Evolutionary conservation across 2,113 vertebrate genomes (phyloP).

Genomic region (Potamarius usumacintae): DNA sequence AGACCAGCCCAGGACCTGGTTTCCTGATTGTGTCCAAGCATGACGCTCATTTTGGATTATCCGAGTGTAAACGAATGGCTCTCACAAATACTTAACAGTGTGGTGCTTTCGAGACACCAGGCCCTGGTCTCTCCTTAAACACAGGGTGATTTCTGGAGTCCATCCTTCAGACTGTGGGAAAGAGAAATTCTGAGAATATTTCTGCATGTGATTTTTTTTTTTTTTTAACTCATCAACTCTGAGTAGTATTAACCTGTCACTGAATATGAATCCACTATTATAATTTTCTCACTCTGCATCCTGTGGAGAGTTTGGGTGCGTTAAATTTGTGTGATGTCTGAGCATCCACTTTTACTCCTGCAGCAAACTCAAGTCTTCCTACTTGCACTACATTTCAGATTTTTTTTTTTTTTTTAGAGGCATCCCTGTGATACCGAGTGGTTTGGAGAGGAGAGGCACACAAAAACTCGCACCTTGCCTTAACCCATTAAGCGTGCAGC

Average conservation of each 20-base stretch:
- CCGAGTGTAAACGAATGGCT: background rate
- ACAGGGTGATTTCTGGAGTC: conserved; percentile 21
- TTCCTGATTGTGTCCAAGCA: conserved; percentile 16
- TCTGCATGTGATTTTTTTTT: conserved; percentile 11
- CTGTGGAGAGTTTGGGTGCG: conserved; percentile 23
- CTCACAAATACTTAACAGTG: background rate
- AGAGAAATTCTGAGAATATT: background rate
- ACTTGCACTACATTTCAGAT: conserved; percentile 50
- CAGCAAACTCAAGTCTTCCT: conserved; percentile 68
- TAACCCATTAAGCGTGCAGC: conserved; percentile 46
- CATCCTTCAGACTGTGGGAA: background rate
- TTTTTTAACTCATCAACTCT: background rate
- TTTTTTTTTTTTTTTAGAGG: background rate
- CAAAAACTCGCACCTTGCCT: conserved; percentile 51
- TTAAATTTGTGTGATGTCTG: conserved; percentile 14
- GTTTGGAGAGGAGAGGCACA: conserved; percentile 39
- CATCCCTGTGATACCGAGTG: conserved; percentile 13
- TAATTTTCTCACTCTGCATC: conserved; percentile 14
- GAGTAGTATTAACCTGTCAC: conserved; percentile 11
- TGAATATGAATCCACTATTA: background rate
- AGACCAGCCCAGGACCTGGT: conserved; percentile 16
- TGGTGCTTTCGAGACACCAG: conserved; percentile 15
- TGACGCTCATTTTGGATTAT: background rate
- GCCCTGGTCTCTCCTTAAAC: conserved; percentile 23
- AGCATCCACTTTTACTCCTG: conserved; percentile 38